Percentiles rank a stretch among this genome's conserved stretches.
Conservation (phyloP, 1,140 invertebrate species). For the Megalopta genalis region DNA sequence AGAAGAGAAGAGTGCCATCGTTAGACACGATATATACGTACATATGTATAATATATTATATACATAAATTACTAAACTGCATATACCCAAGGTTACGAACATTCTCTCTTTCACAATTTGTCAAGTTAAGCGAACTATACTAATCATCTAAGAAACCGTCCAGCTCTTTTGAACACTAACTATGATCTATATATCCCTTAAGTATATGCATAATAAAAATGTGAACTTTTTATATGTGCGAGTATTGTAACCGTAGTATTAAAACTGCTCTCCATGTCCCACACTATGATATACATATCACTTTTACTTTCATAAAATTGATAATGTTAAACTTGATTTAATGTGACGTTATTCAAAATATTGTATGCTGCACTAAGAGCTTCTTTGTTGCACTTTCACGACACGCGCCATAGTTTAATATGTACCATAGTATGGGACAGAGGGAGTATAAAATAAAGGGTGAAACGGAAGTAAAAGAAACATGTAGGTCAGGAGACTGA, state of each 20-base stretch:
- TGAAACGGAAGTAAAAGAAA: background rate
- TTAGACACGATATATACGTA: conserved; percentile 68
- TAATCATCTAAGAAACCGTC: background rate
- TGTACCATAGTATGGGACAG: too few species aligned
- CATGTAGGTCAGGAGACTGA: conserved; percentile 66
- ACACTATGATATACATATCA: too few species aligned
- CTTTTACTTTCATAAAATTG: too few species aligned
- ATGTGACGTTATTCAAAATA: too few species aligned
- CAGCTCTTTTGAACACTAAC: background rate
- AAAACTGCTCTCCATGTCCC: too few species aligned
- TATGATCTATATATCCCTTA: conserved; percentile 35
- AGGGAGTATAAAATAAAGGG: too few species aligned
- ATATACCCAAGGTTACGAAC: conserved; percentile 55
- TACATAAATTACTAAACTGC: conserved; percentile 45
- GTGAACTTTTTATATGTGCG: conserved; percentile 36
- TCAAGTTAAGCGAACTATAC: conserved; percentile 16
- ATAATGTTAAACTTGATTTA: too few species aligned
- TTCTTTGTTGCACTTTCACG: too few species aligned
- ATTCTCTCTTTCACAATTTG: too few species aligned
- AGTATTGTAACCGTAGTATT: background rate
- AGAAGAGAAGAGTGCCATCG: conserved; percentile 75
- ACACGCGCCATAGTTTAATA: too few species aligned
- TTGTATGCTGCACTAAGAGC: too few species aligned
- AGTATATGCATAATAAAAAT: conserved; percentile 45
- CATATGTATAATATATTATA: conserved; percentile 37